Conservation (phyloP, 1,140 invertebrate species). For the Proales similis region DNA sequence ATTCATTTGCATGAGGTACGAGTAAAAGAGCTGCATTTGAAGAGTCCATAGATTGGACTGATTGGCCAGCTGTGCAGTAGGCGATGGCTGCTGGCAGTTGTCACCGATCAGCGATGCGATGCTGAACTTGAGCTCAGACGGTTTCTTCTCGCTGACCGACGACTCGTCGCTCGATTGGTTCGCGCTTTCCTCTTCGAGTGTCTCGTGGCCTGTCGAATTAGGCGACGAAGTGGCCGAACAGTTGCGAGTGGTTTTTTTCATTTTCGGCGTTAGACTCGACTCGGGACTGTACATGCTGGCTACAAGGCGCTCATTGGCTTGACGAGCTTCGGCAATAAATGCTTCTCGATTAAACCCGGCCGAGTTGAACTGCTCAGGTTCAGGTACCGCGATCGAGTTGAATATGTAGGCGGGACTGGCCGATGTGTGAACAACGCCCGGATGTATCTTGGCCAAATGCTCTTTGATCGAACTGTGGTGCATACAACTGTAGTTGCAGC, state of each 20-base stretch:
- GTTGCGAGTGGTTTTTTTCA: slow-evolving; percentile 2
- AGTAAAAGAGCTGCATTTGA: no score
- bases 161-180: no score
- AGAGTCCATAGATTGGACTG: no score
- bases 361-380: slow-evolving; percentile 35
- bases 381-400: slow-evolving; percentile 35
- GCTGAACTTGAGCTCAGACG: no score
- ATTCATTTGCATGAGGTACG: no score
- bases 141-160: no score
- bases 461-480: slow-evolving; percentile 36
- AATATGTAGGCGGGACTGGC: slow-evolving; percentile 19
- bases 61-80: no score
- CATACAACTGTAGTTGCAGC: slow-evolving; percentile 37
- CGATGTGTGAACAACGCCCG: background rate
- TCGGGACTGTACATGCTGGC: slow-evolving; percentile 32
- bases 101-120: no score
- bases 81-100: no score
- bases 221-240: slow-evolving; percentile 14
- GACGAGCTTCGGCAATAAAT: slow-evolving; percentile 33
- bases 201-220: no score
- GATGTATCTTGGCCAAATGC: slow-evolving; percentile 31
- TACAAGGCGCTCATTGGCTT: slow-evolving; percentile 30
- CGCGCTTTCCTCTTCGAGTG: no score
- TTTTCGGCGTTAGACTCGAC: slow-evolving; percentile 11
- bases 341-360: slow-evolving; percentile 24